phyloP scores from a whole-genome alignment of 2,888 invertebrate species.

The Heliconius ismenius region DNA sequence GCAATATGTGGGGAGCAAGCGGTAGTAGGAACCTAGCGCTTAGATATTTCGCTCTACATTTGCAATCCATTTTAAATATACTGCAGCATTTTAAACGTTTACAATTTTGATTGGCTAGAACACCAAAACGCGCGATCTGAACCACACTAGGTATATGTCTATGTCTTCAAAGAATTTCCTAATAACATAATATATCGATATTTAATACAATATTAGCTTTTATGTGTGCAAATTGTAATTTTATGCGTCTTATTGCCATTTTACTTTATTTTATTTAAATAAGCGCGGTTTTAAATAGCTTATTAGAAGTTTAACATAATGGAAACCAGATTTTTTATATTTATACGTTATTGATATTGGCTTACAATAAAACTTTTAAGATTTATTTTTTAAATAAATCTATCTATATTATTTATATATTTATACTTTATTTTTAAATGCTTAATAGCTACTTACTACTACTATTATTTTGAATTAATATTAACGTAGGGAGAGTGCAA shows the following conservation, averaged over 20 bases:
- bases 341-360: background rate
- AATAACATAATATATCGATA: background rate
- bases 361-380: background rate
- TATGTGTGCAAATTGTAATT: conserved; percentile 20
- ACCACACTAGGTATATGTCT: background rate
- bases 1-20: no score
- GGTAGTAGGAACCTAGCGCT: no score
- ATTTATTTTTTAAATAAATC: background rate
- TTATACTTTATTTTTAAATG: background rate
- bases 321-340: conserved; percentile 3
- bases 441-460: no score
- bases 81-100: no score
- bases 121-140: no score
- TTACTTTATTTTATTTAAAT: conserved; percentile 20
- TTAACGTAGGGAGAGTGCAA: background rate
- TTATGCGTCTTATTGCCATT: conserved; percentile 20
- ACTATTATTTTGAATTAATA: conserved; percentile 1
- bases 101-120: no score
- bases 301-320: background rate
- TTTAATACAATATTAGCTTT: conserved; percentile 7
- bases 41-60: no score
- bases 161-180: background rate
- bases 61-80: no score
- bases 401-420: background rate
- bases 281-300: background rate